Evolutionary conservation across 2,888 invertebrate genomes (phyloP).

Genomic region (Seira musarum): DNA sequence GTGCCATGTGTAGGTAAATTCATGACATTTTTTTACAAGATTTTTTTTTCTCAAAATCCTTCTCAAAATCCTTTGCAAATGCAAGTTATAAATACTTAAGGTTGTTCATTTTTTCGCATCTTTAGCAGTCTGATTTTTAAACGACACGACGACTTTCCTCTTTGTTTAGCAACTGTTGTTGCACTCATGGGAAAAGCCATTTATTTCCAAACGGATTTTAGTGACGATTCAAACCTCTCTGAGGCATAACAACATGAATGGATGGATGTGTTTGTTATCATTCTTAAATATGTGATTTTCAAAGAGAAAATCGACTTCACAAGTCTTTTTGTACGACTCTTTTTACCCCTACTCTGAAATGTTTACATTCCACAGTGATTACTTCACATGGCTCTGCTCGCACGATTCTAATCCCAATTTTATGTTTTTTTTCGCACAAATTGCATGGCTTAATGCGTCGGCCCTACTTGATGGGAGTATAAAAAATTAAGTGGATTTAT

Average conservation of each 20-base stretch:
- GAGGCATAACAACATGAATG: conserved; percentile 6
- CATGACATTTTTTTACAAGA: too few relatives aligned
- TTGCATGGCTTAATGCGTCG: too few relatives aligned
- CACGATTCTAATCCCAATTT: too few relatives aligned
- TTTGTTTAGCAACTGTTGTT: too few relatives aligned
- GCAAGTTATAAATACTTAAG: too few relatives aligned
- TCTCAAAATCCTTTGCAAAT: too few relatives aligned
- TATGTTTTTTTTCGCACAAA: too few relatives aligned
- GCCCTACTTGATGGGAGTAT: not conserved
- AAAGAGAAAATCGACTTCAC: not conserved
- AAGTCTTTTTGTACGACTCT: not conserved
- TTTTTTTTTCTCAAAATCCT: too few relatives aligned
- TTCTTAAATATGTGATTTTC: too few relatives aligned
- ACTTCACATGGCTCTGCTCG: conserved; percentile 40
- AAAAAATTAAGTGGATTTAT: conserved; percentile 7
- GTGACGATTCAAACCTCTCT: not conserved
- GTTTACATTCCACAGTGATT: conserved; percentile 54
- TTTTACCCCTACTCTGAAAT: conserved; percentile 23
- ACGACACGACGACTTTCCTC: too few relatives aligned
- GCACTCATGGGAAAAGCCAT: conserved; percentile 23
- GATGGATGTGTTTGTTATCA: not conserved
- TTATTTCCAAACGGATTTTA: conserved; percentile 37
- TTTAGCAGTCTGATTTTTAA: too few relatives aligned
- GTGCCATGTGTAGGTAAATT: conserved; percentile 18
- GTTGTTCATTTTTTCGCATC: too few relatives aligned